Evolutionary conservation across 2,888 invertebrate species (phyloP), one percentile per base, ranked within the genome.

Genomic region (Serripes groenlandicus): DNA sequence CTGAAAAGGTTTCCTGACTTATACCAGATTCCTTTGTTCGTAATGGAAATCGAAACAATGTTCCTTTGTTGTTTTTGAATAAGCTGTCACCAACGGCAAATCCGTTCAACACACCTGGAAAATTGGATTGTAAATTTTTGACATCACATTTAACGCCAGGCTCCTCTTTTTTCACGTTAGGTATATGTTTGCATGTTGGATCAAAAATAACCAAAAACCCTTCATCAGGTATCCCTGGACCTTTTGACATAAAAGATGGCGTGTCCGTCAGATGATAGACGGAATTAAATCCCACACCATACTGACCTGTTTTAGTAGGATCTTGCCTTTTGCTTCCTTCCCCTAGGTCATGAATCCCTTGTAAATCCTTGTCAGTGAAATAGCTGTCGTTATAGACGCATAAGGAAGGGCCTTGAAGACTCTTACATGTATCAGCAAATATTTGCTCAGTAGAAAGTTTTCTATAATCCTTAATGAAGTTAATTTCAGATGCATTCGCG

Each of bases 251-350:
- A 86, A 94, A 93, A 26, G 93, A 91, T 1, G 94, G 94, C 0
- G 89, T 91, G 77, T 94, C 94, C 21, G 94, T 94, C 23, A 94
- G 72, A 81, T 93, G 92, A 84, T 94, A 94, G 3, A 94, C 94
- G 37, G 90, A 91, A 83, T 93, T 94, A 84, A 94, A 94, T 0
- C 94, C 94, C n/a, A 94, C 91, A n/a, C 94, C 94, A 90, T 92
- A 94, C 72, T 93, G 92, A 0, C 94, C 94, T 0, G 92, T 93
- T 75, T 92, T 92, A 66, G 91, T 85, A 7, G 92, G 90, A 81
- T 94, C 93, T n/a, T 87, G 77, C 21, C 83, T 54, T 83, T 94
- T 94, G 72, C 92, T 92, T 3, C 94, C 93, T 52, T 89, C 86
- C 1, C 94, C 94, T 0, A 94, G 88, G 28, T 89, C 86, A 68